Percentiles rank a stretch among this genome's conserved stretches.
Evolutionary conservation across 2,888 invertebrate genomes (phyloP).

Genomic region (Ellobium chinense): DNA sequence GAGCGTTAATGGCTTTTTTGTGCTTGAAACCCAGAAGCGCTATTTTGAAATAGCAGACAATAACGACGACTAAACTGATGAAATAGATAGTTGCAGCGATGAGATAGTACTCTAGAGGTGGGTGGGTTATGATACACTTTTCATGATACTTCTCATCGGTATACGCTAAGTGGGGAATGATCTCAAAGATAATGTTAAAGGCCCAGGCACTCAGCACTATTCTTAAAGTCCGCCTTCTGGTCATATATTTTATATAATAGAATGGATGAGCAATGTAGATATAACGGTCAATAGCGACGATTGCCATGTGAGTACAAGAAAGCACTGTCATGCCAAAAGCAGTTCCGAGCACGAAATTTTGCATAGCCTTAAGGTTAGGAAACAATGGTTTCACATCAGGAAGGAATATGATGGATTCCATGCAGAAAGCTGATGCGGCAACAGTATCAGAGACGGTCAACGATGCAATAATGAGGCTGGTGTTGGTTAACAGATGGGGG

Average conservation of each 20-base stretch:
- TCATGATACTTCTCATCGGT: background rate
- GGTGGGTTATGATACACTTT: background rate
- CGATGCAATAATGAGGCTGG: background rate
- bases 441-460: background rate
- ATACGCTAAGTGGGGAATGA: background rate
- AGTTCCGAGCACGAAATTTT: background rate
- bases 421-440: background rate
- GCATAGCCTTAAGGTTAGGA: background rate
- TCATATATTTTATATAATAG: background rate
- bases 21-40: constrained; percentile 2
- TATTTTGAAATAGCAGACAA: constrained; percentile 2
- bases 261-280: constrained; percentile 7
- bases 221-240: background rate
- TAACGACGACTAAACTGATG: background rate
- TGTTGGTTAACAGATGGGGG: background rate
- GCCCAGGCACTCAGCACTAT: background rate
- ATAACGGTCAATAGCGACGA: constrained; percentile 5
- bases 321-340: background rate
- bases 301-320: background rate
- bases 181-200: background rate
- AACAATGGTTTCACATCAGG: background rate
- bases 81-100: background rate
- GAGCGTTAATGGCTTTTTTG: background rate
- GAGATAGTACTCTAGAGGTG: background rate
- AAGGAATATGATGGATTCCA: background rate